Evolutionary conservation across 2,888 invertebrate species (phyloP), one percentile per base, ranked within the genome.

Genomic region (Dione vanillae): DNA sequence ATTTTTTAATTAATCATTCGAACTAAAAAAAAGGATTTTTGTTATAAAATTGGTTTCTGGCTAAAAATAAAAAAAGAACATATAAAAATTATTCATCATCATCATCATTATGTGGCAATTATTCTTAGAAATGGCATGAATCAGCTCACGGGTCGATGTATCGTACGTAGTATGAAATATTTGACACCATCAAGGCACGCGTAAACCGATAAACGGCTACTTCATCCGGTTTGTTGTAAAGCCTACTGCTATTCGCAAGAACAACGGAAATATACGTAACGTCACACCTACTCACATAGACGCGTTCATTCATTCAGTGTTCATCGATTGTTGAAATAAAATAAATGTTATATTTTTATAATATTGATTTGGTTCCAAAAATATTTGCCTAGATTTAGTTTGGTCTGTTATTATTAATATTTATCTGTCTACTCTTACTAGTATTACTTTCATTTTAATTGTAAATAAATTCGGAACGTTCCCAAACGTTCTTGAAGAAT

Each of bases 201-300:
- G 62, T 52, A 59, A 49, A 14, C 40, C 80, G 82, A 85, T 85
- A 86, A 83, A 62, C 41, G 82, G 81, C 83, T 83, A 80, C 82
- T 78, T 73, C 71, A 82, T 91, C 91, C 91, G 90, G 88, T 82
- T 75, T 74, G 80, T 72, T 78, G 80, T 79, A 80, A 81, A 80
- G 79, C 81, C 80, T 85, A 83, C 80, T 76, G 65, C 79, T 77
- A 78, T 82, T 83, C 83, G 83, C 83, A 83, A 83, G 85, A 85
- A 85, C 85, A 78, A 75, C 89, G 91, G 91, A 91, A 90, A 89
- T 85, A 83, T 83, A 83, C 82, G 78, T 77, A 78, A 83, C 85
- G 83, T 83, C 79, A 83, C 82, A 79, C 82, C 84, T 82, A 86
- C 85, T 82, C n/a, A n/a, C n/a, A 79, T n/a, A 82, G 78, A 71